Conservation (phyloP, 2,888 invertebrate genomes). For the Merodon equestris region DNA sequence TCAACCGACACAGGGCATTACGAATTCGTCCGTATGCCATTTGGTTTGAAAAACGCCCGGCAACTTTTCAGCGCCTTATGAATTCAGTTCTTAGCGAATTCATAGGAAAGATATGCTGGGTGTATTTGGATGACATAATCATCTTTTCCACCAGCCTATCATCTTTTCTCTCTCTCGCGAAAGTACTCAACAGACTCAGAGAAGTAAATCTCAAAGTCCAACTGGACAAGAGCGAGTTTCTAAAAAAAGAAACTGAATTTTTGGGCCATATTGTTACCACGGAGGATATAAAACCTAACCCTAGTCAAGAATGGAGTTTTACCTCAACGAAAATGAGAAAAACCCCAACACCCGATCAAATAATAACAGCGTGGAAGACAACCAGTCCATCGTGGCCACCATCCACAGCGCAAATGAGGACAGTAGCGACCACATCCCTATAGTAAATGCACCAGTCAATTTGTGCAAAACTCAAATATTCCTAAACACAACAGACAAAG, state of each 20-base stretch:
- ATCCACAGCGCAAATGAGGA: constrained; percentile 19
- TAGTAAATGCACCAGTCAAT: constrained; percentile 21
- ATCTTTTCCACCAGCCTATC: not conserved
- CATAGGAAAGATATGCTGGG: not conserved
- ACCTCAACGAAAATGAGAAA: no score
- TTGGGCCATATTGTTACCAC: constrained; percentile 70
- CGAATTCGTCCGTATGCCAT: not conserved
- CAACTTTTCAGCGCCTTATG: constrained; percentile 1
- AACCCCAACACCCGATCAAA: no score
- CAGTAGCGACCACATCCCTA: constrained; percentile 4
- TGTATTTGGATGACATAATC: not conserved
- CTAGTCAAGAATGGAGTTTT: no score
- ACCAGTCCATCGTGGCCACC: constrained; percentile 6
- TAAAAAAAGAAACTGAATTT: constrained; percentile 40
- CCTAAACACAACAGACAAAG: constrained; percentile 17
- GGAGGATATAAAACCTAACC: constrained; percentile 56
- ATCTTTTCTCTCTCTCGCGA: not conserved
- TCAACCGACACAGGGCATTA: not conserved
- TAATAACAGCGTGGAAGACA: no score
- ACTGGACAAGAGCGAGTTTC: constrained; percentile 36
- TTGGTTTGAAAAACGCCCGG: constrained; percentile 6
- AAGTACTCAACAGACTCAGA: constrained; percentile 39
- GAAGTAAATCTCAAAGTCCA: constrained; percentile 50
- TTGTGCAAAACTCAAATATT: constrained; percentile 42
- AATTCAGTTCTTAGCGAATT: constrained; percentile 5